Evolutionary conservation across 2,113 vertebrate species (phyloP).

Genomic region (Pangasianodon hypophthalmus): DNA sequence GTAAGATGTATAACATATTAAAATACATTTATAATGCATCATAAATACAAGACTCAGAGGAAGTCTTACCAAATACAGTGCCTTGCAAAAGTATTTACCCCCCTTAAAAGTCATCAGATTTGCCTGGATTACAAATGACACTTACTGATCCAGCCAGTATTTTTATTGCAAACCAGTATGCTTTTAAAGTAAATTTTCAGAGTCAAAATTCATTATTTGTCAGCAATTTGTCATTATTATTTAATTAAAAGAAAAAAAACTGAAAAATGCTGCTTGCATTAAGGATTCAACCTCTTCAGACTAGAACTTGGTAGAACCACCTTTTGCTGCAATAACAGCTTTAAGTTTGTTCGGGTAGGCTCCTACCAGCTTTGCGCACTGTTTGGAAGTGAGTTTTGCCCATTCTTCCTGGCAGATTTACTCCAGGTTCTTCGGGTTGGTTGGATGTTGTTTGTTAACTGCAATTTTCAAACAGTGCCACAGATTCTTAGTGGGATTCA

Average conservation of each 20-base stretch:
- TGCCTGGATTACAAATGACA: background rate
- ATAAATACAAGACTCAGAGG: background rate
- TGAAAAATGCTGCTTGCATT: background rate
- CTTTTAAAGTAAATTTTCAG: background rate
- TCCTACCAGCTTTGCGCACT: background rate
- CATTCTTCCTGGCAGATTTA: too few relatives aligned
- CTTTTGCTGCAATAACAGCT: background rate
- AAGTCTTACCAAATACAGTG: background rate
- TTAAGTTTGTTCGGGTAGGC: background rate
- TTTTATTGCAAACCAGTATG: background rate
- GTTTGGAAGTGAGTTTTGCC: too few relatives aligned
- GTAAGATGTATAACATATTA: background rate
- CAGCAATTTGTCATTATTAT: background rate
- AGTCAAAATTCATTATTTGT: background rate
- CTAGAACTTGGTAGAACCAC: background rate
- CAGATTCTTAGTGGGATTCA: background rate
- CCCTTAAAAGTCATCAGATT: background rate
- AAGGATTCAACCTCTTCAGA: background rate
- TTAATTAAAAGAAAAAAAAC: background rate
- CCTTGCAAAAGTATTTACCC: background rate
- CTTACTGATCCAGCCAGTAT: too few relatives aligned
- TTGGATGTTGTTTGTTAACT: background rate
- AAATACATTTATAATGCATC: background rate
- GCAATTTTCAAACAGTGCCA: background rate
- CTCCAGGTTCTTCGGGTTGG: too few relatives aligned